A percentile compares a stretch with the other conserved stretches of the same genome.
Evolutionary conservation across 2,888 invertebrate species (phyloP).

Genomic region (Cyclophora albipunctata): DNA sequence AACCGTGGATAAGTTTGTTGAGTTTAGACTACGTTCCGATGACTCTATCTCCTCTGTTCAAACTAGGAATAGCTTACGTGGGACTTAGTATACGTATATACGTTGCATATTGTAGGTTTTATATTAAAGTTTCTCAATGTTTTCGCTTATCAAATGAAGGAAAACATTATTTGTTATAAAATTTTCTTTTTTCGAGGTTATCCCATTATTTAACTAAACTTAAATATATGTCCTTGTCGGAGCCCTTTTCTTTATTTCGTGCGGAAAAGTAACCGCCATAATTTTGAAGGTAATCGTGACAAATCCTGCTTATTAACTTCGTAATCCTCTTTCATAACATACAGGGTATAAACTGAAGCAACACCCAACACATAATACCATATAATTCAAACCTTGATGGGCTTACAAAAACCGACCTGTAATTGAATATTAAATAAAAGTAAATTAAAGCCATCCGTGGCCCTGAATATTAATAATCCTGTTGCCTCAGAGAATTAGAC

Average conservation of each 20-base stretch:
- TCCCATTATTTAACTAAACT: too few species aligned
- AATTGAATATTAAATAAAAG: slow-evolving; percentile 54
- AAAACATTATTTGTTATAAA: too few species aligned
- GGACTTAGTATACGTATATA: too few species aligned
- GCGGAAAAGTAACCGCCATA: slow-evolving; percentile 8
- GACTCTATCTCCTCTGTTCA: too few species aligned
- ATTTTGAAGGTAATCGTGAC: slow-evolving; percentile 15
- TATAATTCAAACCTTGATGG: slow-evolving; percentile 22
- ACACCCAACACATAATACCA: slow-evolving; percentile 17
- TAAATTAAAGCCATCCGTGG: slow-evolving; percentile 50
- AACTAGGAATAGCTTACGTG: too few species aligned
- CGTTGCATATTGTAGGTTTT: background rate
- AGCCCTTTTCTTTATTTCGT: slow-evolving; percentile 1
- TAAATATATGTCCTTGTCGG: too few species aligned
- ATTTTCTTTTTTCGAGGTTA: too few species aligned
- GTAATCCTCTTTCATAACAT: slow-evolving; percentile 20
- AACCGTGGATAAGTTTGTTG: background rate
- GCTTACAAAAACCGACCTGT: slow-evolving; percentile 38
- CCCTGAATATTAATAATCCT: slow-evolving; percentile 63
- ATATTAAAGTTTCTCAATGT: too few species aligned
- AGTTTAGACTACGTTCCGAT: background rate
- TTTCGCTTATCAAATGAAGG: too few species aligned
- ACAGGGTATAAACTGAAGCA: slow-evolving; percentile 14
- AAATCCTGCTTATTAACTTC: slow-evolving; percentile 23
- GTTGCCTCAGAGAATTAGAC: slow-evolving; percentile 56